Evolutionary conservation across 2,888 invertebrate species (phyloP), one percentile per base, ranked within the genome.

Genomic region (Ariolimax columbianus): DNA sequence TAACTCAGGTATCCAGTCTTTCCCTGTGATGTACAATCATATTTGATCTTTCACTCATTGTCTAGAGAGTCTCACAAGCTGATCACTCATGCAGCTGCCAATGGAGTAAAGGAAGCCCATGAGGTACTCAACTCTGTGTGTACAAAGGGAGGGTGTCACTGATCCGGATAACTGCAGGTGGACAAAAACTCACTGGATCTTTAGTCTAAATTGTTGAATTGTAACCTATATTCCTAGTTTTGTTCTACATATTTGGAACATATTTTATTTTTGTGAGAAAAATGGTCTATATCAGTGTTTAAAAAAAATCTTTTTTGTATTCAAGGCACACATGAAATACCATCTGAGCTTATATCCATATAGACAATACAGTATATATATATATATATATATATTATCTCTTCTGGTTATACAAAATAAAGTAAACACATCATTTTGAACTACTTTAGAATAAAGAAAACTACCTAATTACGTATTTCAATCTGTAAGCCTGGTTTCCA

Each of bases 61-160:
- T 91, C 38, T 92, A 94, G 95, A 4, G 94, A 94, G 84, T 94
- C 94, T 30, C 94, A 94, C 83, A 88, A 92, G 40, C 89, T 95
- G 83, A 94, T 95, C 55, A 92, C 93, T 51, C 93, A 94, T 87
- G 95, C 95, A 6, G 94, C 94, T 14, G 90, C 93, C 17, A 91
- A 94, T 86, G 94, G 94, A 6, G 94, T 95, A 19, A 87, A 91
- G 55, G 94, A 94, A 86, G 95, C 95, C 14, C 91, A 94, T 80
- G 90, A 93, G 30, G 93, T 94, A 1, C 91, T 94, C 33, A 91
- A 93, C 73, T 91, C 92, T 43, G 92, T 94, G 40, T 94, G 94
- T 89, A 88, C 91, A 55, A 87, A 90, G 55, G 94, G 94, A 33
- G 92, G 91, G 23, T 92, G 92, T 26, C 72, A 85, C 38, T 85